Conservation (phyloP, 2,888 invertebrate genomes). For the Xylota segnis region DNA sequence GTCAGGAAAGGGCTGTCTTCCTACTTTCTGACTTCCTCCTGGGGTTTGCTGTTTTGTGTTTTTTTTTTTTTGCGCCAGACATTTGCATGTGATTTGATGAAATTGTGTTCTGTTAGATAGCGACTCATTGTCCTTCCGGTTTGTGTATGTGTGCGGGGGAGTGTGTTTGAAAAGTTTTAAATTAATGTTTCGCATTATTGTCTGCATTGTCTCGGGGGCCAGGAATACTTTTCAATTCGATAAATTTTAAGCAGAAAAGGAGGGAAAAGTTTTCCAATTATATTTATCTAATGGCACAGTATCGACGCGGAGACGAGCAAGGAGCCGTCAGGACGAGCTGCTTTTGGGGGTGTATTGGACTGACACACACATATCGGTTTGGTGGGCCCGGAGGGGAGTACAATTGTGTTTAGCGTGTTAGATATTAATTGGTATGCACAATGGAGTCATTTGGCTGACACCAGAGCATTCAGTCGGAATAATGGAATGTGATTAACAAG, state of each 20-base stretch:
- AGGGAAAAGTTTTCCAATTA: constrained; percentile 39
- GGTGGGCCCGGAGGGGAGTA: not conserved
- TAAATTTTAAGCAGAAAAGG: constrained; percentile 18
- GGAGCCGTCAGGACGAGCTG: not conserved
- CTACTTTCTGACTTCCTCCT: not conserved
- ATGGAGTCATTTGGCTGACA: not conserved
- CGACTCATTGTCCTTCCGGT: not conserved
- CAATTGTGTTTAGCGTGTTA: not conserved
- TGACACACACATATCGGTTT: not conserved
- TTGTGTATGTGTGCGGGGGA: not conserved
- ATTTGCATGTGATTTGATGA: constrained; percentile 13
- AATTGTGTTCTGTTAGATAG: not conserved
- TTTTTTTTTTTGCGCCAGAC: constrained; percentile 9
- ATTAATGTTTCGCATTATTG: constrained; percentile 24
- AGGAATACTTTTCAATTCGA: constrained; percentile 10
- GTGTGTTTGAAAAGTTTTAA: constrained; percentile 20
- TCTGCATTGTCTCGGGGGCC: constrained; percentile 8
- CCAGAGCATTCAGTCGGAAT: not conserved
- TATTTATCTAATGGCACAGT: not conserved
- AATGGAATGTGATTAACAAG: not conserved
- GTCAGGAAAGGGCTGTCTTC: not conserved
- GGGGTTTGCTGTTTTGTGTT: constrained; percentile 16
- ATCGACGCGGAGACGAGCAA: not conserved
- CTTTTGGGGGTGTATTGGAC: not conserved
- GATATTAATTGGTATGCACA: constrained; percentile 8